Evolutionary conservation across 2,113 vertebrate species (phyloP), one percentile per base, ranked within the genome.

Genomic region (Sciurus niger): DNA sequence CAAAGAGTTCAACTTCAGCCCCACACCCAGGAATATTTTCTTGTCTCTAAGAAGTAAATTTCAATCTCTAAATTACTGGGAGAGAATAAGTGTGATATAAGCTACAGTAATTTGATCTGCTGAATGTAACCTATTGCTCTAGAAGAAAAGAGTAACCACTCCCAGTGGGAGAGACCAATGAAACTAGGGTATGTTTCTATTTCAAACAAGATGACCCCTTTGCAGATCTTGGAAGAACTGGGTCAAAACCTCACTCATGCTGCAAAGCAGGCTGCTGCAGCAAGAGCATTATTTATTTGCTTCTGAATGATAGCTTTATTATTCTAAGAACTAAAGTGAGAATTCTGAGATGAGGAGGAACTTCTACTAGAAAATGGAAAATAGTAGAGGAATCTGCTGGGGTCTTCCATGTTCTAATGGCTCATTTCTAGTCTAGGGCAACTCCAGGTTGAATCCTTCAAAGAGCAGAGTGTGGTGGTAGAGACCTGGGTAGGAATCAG

Each of bases 221-320:
- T 18, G 32, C 67, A 34, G 73, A 93, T 30, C 43, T 67, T 22
- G 8, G n/a, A 88, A 90, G 92, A 85, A 32, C 3, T 46, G 43
- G 87, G 85, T 65, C 32, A 72, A 25, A 77, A 63, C n/a, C 32
- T 2, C 14, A 51, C 65, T 0, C 8, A 0, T 12, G 46, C 84
- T 90, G 63, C 86, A 90, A 92, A 51, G 48, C 43, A 48, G 51
- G 20, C 67, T 67, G 48, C 6, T 68, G 8, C 12, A 58, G 17
- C 37, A 43, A 63, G 40, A n/a, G 53, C 34, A 79, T 34, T 8
- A 9, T 8, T 1, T 40, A 40, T 90, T 82, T 78, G 73, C 51
- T 34, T 90, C 43, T 60, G 72, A 98, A 93, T 93, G 94, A 85
- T 58, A 46, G 84, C 48, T 89, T 96, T 90, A 74, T 72, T 94